phyloP scores from a whole-genome alignment of 2,888 invertebrate genomes.

The Lamellibrachia columna region DNA sequence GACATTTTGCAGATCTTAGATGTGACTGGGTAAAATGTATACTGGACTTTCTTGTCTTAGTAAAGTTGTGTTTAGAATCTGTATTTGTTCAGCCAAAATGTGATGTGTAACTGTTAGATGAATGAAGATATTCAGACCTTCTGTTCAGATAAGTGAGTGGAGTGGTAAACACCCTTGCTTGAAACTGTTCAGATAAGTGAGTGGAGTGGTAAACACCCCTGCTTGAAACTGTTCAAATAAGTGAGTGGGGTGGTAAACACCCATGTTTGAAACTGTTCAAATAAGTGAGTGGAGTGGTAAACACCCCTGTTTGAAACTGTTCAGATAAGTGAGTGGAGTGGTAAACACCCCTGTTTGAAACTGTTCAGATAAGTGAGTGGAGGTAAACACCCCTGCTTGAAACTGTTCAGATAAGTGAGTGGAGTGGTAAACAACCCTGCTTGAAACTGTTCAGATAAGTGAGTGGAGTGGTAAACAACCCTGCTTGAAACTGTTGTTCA shows the following conservation, averaged over 20 bases:
- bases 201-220: background rate
- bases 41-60: background rate
- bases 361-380: background rate
- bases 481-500: background rate
- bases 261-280: background rate
- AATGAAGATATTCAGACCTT: background rate
- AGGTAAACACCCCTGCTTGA: background rate
- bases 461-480: background rate
- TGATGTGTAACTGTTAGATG: background rate
- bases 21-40: background rate
- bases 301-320: background rate
- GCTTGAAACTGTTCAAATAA: background rate
- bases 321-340: background rate
- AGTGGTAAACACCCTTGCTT: background rate
- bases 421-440: background rate
- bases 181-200: background rate
- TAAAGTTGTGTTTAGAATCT: background rate
- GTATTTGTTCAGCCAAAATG: background rate
- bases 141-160: background rate
- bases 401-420: background rate
- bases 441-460: background rate
- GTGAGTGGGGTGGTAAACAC: background rate
- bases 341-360: background rate
- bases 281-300: background rate
- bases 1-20: background rate